Evolutionary conservation across 2,113 vertebrate genomes (phyloP), one percentile per base, ranked within the genome.

Genomic region (Alectura lathami): DNA sequence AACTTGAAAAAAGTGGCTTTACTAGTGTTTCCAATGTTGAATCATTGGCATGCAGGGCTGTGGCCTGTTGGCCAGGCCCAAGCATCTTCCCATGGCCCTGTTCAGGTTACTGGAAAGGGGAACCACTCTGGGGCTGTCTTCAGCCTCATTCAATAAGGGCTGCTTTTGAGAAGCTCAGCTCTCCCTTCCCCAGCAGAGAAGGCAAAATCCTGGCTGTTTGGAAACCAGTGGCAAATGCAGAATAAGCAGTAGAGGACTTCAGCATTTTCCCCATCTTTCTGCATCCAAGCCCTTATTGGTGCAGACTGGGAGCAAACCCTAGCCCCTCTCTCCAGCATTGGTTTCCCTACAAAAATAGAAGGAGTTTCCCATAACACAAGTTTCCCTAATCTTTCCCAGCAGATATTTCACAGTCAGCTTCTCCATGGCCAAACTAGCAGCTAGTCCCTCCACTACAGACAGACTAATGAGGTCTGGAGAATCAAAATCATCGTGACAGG

Each of bases 321-420:
- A 17, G 9, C 15, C 17, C 10, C 11, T 45, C 27, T 48, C 5
- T 4, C 69, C 50, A 53, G 6, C 29, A 56, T 2, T 29, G 15
- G n/a, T 87, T 95, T 79, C 79, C 72, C 45, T 64, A 53, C 76
- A 64, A 89, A 89, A 87, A n/a, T 11, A 66, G 32, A 42, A 23
- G 47, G 73, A 92, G 56, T 91, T 93, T 88, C 94, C 91, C 74
- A 84, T 30, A 50, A 67, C 96, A 89, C 15, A 3, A 85, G 67
- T 87, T 95, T 85, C 30, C 36, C 45, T 87, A 45, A 68, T 94
- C 1, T 1, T 3, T 66, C 40, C 63, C 69, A 78, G 57, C 86
- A 88, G 62, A 45, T 3, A 0, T 91, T 92, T 85, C 62, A 82
- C 23, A 1, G 0, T 76, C 81, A 76, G 45, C 22, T 29, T 84